Percentiles rank a stretch among this genome's conserved stretches.
Evolutionary conservation across 1,140 invertebrate species (phyloP).

Genomic region (Hypothenemus hampei): DNA sequence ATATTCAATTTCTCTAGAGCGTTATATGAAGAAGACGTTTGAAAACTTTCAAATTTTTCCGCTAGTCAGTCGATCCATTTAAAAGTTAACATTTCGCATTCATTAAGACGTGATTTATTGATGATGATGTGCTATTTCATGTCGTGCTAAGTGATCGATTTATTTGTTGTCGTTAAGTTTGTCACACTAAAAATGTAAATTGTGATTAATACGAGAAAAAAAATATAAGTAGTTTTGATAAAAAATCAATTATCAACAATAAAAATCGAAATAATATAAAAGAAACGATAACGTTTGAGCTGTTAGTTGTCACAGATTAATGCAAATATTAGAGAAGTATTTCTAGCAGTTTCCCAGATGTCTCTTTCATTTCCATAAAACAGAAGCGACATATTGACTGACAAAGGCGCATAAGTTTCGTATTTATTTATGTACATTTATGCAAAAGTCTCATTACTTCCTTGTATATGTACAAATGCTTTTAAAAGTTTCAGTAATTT

Average conservation of each 20-base stretch:
- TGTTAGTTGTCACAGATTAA: slow-evolving; percentile 24
- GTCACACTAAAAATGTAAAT: background rate
- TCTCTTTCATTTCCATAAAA: slow-evolving; percentile 34
- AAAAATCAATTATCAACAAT: too few relatives aligned
- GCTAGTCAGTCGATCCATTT: slow-evolving; percentile 1
- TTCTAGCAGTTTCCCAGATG: slow-evolving; percentile 27
- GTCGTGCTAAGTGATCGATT: background rate
- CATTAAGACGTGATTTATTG: background rate
- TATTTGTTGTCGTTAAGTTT: background rate
- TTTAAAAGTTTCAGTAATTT: too few relatives aligned
- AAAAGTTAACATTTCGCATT: background rate
- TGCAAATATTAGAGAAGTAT: slow-evolving; percentile 30
- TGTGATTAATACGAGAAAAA: background rate
- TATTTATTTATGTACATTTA: slow-evolving; percentile 31
- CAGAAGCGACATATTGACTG: slow-evolving; percentile 33
- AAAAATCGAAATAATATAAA: too few relatives aligned
- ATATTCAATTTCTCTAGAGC: background rate
- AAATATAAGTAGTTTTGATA: too few relatives aligned
- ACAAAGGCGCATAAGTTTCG: slow-evolving; percentile 31
- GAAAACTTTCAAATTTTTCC: slow-evolving; percentile 1
- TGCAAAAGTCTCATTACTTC: slow-evolving; percentile 28
- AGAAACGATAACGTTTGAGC: too few relatives aligned
- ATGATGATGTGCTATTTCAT: background rate
- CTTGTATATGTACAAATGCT: too few relatives aligned
- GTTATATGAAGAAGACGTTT: slow-evolving; percentile 2